Conservation (phyloP, 1,140 invertebrate genomes). For the Nasonia longicornis region DNA sequence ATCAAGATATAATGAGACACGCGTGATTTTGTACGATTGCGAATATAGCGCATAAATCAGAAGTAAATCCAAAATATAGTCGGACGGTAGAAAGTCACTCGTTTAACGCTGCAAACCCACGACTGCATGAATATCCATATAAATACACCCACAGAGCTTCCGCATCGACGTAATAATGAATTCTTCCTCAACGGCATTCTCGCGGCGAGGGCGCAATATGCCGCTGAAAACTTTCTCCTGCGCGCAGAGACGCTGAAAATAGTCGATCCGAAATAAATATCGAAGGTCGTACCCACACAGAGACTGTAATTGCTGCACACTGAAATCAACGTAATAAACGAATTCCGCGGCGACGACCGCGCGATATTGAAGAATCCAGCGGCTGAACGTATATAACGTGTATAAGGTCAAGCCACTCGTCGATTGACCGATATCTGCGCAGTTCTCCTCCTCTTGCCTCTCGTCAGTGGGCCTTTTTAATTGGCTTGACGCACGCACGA, state of each 20-base stretch:
- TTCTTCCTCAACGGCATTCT: too few species aligned
- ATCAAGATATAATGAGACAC: too few species aligned
- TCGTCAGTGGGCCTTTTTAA: neutral
- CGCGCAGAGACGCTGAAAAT: neutral
- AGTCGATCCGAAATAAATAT: neutral
- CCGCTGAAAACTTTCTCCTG: too few species aligned
- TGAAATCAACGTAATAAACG: slow-evolving; percentile 20
- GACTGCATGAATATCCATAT: too few species aligned
- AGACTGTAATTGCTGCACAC: neutral
- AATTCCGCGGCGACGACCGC: neutral
- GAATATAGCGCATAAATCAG: too few species aligned
- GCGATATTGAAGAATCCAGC: slow-evolving; percentile 4
- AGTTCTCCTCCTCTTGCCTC: neutral
- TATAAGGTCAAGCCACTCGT: neutral
- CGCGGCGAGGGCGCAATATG: too few species aligned
- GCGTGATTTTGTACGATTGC: too few species aligned
- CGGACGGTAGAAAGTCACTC: too few species aligned
- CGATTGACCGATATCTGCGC: neutral
- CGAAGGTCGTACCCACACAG: neutral
- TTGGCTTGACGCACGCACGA: neutral
- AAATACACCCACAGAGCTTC: too few species aligned
- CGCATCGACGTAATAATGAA: too few species aligned
- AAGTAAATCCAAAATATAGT: too few species aligned
- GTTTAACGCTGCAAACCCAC: too few species aligned
- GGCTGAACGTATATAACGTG: neutral